Percentiles rank a stretch among this genome's conserved stretches.
phyloP scores from a whole-genome alignment of 2,113 vertebrate species.

The Equus przewalskii region DNA sequence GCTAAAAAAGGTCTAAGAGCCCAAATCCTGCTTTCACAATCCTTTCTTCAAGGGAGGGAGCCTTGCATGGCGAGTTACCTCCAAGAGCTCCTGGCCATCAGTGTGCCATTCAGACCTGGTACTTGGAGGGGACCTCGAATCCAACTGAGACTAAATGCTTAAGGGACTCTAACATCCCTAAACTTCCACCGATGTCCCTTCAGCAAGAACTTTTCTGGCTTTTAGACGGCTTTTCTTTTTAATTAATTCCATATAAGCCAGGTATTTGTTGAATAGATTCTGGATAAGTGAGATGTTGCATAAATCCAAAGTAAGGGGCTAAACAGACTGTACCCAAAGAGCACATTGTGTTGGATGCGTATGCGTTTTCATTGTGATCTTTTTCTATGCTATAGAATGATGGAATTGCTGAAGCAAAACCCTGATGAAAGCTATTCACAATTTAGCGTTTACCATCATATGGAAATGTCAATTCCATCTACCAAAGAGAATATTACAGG shows the following conservation, averaged over 20 bases:
- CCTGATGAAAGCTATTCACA: slow-evolving; percentile 53
- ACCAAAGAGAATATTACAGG: slow-evolving; percentile 40
- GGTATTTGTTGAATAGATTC: background rate
- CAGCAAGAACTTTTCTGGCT: background rate
- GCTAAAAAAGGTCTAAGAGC: background rate
- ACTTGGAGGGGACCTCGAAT: background rate
- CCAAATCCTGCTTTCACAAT: background rate
- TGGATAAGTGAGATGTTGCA: background rate
- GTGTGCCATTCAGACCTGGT: background rate
- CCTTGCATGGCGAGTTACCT: background rate
- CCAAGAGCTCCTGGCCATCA: background rate
- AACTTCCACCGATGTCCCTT: background rate
- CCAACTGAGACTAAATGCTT: background rate
- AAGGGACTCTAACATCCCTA: background rate
- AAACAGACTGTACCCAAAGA: background rate
- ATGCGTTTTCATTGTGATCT: background rate
- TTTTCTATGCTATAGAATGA: background rate
- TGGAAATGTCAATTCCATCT: slow-evolving; percentile 59
- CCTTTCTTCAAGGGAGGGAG: background rate
- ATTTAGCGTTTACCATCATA: slow-evolving; percentile 47
- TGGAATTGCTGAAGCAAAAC: slow-evolving; percentile 52
- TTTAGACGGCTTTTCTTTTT: background rate
- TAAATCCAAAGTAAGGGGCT: slow-evolving; percentile 15
- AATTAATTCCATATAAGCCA: slow-evolving; percentile 8
- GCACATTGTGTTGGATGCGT: background rate